Conservation (phyloP, 2,888 invertebrate genomes). For the Oasisia sp. region DNA sequence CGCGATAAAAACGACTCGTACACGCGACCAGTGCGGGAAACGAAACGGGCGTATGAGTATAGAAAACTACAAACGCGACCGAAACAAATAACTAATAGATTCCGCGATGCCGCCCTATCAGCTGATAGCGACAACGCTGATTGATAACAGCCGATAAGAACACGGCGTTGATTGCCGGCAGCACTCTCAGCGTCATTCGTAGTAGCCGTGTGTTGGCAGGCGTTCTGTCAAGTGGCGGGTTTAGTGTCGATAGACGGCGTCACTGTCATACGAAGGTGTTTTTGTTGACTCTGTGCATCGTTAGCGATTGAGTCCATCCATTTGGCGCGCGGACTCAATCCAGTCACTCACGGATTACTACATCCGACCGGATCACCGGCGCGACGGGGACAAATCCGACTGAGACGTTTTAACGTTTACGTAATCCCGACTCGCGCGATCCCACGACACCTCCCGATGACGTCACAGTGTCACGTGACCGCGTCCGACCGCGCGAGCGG, state of each 20-base stretch:
- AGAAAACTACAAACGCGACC: background rate
- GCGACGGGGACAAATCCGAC: constrained; percentile 2
- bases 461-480: background rate
- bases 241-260: background rate
- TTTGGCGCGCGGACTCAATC: background rate
- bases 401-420: background rate
- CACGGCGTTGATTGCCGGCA: background rate
- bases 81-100: background rate
- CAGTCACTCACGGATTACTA: background rate
- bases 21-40: too few species aligned
- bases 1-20: too few species aligned
- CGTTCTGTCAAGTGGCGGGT: background rate
- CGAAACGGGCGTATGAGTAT: too few species aligned
- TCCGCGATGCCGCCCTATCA: background rate
- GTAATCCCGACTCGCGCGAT: background rate
- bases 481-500: background rate
- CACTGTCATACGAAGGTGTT: background rate
- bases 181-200: background rate
- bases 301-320: background rate
- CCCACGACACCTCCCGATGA: background rate
- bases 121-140: background rate
- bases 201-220: background rate
- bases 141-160: background rate
- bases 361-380: background rate
- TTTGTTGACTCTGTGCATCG: background rate